Evolutionary conservation across 2,888 invertebrate species (phyloP).

Genomic region (Eurytoma californica): DNA sequence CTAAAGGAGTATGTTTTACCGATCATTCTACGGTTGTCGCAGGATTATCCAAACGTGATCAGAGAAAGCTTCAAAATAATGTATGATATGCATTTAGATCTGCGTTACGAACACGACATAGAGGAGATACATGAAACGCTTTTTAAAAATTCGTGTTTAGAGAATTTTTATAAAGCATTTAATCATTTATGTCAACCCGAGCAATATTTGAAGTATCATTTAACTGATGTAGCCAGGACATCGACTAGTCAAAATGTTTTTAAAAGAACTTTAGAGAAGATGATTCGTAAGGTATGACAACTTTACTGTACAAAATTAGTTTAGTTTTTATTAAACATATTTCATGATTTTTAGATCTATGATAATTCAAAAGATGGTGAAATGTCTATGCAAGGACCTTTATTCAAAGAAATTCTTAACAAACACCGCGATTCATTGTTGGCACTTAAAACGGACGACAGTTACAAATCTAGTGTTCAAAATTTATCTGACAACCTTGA

Average conservation of each 20-base stretch:
- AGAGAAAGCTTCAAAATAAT: constrained; percentile 76
- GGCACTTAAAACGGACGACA: constrained; percentile 58
- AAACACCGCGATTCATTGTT: constrained; percentile 1
- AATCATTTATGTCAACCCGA: constrained; percentile 75
- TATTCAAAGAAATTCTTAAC: not conserved
- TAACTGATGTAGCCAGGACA: not conserved
- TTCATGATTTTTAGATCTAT: constrained; percentile 13
- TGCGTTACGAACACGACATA: constrained; percentile 57
- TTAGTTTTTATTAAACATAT: not conserved
- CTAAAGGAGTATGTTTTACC: constrained; percentile 70
- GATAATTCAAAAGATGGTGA: not conserved
- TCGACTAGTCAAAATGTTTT: too few relatives aligned
- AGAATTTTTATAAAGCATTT: constrained; percentile 74
- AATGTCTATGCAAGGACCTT: not conserved
- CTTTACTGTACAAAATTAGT: too few relatives aligned
- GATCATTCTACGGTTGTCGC: constrained; percentile 74
- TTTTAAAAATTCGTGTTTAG: constrained; percentile 65
- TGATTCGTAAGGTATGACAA: constrained; percentile 13
- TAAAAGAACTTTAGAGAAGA: too few relatives aligned
- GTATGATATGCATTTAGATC: constrained; percentile 70
- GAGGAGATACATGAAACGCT: constrained; percentile 64
- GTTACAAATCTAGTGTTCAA: too few relatives aligned
- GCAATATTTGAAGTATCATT: constrained; percentile 70
- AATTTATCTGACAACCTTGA: not conserved
- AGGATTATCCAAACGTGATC: constrained; percentile 80